Percentiles rank a stretch among this genome's conserved stretches.
Conservation (phyloP, 2,797 vertebrate genomes). For the Bradypodion pumilum region DNA sequence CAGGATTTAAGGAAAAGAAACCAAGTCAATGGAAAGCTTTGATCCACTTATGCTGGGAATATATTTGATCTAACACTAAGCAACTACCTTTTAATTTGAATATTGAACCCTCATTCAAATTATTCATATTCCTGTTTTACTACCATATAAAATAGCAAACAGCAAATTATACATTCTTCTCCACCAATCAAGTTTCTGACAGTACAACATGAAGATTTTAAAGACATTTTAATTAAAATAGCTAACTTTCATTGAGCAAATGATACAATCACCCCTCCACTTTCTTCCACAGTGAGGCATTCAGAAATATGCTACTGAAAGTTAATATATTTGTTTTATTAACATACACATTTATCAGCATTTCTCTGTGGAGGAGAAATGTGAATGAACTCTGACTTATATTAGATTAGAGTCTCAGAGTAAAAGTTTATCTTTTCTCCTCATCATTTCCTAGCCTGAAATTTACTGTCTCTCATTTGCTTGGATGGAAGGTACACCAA, state of each 20-base stretch:
- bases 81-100: conserved; percentile 24
- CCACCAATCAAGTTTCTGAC: not conserved
- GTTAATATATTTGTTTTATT: not conserved
- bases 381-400: not conserved
- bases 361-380: fast-evolving
- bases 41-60: not conserved
- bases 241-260: not conserved
- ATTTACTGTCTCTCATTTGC: no score
- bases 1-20: conserved; percentile 5
- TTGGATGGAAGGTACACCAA: not conserved
- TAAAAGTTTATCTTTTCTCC: not conserved
- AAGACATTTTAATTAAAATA: conserved; percentile 29
- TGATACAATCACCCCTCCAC: not conserved
- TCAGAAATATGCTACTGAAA: not conserved
- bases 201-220: conserved; percentile 12
- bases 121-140: not conserved
- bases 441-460: not conserved
- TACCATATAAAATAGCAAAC: not conserved
- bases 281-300: not conserved
- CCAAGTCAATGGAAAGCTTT: not conserved
- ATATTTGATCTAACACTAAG: not conserved
- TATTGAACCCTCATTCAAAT: not conserved
- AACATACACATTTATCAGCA: fast-evolving
- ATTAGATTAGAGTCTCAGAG: no score
- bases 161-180: conserved; percentile 1